phyloP scores from a whole-genome alignment of 2,113 vertebrate genomes.

The Mormyrus lacerda region DNA sequence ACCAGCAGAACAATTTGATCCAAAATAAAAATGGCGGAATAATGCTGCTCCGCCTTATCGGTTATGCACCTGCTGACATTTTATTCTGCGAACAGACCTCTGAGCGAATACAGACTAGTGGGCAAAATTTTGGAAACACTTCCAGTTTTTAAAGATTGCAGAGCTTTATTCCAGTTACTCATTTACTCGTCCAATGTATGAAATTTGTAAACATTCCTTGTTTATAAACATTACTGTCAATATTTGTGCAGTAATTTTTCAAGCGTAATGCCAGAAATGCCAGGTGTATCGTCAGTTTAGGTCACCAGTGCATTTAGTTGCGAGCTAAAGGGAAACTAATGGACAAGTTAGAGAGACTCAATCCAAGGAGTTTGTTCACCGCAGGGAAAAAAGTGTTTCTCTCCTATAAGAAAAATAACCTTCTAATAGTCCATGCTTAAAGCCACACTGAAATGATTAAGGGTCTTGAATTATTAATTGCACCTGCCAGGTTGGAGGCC shows the following conservation, averaged over 20 bases:
- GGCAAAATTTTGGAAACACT: neutral
- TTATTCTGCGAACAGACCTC: neutral
- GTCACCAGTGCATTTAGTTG: neutral
- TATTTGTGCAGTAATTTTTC: neutral
- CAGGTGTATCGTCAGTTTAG: neutral
- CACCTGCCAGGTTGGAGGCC: neutral
- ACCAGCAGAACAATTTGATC: neutral
- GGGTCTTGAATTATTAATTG: neutral
- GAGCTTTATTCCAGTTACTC: neutral
- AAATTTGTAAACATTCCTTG: neutral
- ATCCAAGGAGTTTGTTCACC: neutral
- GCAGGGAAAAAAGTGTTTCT: neutral
- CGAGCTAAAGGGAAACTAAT: neutral
- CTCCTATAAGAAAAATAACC: constrained; percentile 10
- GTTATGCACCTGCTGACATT: neutral
- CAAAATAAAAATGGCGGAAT: neutral
- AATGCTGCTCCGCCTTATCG: neutral
- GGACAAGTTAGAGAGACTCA: neutral
- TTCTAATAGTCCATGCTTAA: neutral
- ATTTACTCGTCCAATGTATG: neutral
- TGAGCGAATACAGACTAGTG: neutral
- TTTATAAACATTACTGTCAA: neutral
- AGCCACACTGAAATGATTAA: neutral
- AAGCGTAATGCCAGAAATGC: neutral
- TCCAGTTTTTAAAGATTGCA: neutral